Base-by-base conservation (phyloP, 2,888 invertebrate genomes). In the Piscicola geometra region DNA sequence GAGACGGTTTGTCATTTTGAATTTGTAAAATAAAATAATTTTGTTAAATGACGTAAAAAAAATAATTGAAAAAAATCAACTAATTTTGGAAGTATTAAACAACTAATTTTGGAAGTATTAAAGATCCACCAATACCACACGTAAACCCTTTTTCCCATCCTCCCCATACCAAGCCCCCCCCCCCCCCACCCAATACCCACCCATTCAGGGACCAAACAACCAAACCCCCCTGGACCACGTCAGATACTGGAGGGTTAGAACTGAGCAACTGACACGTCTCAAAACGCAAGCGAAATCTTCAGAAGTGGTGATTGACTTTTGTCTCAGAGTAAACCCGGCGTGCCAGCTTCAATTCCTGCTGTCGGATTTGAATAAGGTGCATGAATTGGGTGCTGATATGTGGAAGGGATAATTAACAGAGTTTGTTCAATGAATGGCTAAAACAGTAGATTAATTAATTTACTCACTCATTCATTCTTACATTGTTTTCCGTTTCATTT, bases 341-440 rank as follows among this genome's bases (percentile, higher is more conserved):
- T 25, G 3, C n/a, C 60, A 56, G 60, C n/a, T 56, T 56, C 60
- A 25, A 56, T 56, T 56, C 60, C 60, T 56, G 25, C n/a, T 56
- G 5, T n/a, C 9, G n/a, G 60, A 56, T 21, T n/a, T 56, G 25
- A 25, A 56, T 25, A 56, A 56, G 25, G 60, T 56, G n/a, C n/a
- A n/a, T n/a, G n/a, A n/a, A n/a, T n/a, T n/a, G n/a, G n/a, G n/a
- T n/a, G n/a, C n/a, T n/a, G n/a, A n/a, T n/a, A n/a, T n/a, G n/a
- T n/a, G n/a, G n/a, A n/a, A n/a, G n/a, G n/a, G n/a, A n/a, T n/a
- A n/a, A n/a, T n/a, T n/a, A n/a, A n/a, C n/a, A n/a, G n/a, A n/a
- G n/a, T n/a, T n/a, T n/a, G n/a, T n/a, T n/a, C n/a, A n/a, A n/a
- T n/a, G n/a, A n/a, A 15, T 56, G n/a, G 60, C 9, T 3, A 56